Conservation (phyloP, 2,113 vertebrate genomes). For the Prionailurus bengalensis region DNA sequence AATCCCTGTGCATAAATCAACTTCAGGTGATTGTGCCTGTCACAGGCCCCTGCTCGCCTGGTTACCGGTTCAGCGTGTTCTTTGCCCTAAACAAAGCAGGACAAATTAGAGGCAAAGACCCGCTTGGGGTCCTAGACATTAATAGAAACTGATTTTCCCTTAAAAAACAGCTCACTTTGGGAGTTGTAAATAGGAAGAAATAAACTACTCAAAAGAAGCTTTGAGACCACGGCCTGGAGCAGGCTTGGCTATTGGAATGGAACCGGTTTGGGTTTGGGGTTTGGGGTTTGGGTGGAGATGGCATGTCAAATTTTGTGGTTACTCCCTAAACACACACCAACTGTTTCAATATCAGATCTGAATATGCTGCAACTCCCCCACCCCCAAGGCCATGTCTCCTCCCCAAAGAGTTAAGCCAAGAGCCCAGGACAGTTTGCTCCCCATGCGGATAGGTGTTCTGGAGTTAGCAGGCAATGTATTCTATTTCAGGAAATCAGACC, state of each 20-base stretch:
- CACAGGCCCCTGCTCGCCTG: fast-evolving
- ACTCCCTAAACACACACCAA: slow-evolving; percentile 11
- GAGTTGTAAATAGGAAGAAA: slow-evolving; percentile 77
- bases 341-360: not conserved
- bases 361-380: not conserved
- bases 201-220: slow-evolving; percentile 63
- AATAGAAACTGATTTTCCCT: slow-evolving; percentile 21
- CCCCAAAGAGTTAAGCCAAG: fast-evolving
- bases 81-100: not conserved
- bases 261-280: not conserved
- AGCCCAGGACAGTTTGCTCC: not conserved
- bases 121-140: not conserved
- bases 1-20: not conserved
- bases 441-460: not conserved
- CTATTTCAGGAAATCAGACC: slow-evolving; percentile 61
- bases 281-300: slow-evolving; percentile 34
- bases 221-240: not conserved
- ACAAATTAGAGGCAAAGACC: not conserved
- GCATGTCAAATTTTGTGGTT: slow-evolving; percentile 41
- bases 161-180: slow-evolving; percentile 4
- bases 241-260: not conserved
- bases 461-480: not conserved
- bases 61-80: not conserved
- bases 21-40: fast-evolving
- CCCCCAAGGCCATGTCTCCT: no score